A percentile compares a stretch with the other conserved stretches of the same genome.
Conservation (phyloP, 2,113 vertebrate species). For the Butorides virescens region DNA sequence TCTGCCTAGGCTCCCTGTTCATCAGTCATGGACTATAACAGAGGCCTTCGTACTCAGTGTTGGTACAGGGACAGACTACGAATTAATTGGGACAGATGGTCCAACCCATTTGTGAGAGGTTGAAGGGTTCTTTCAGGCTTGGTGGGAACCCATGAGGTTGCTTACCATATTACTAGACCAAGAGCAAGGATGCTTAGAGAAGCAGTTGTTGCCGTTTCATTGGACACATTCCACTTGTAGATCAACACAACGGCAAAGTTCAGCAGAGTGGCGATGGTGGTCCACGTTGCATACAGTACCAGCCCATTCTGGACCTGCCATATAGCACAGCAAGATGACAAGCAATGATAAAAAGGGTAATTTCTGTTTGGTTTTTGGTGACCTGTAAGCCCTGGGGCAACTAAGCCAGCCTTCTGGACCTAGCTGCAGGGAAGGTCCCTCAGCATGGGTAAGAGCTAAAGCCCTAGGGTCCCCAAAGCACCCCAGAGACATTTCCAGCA, state of each 20-base stretch:
- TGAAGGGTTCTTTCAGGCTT: neutral
- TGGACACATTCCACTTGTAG: constrained; percentile 65
- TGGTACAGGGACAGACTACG: neutral
- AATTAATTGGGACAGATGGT: neutral
- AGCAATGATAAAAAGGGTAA: neutral
- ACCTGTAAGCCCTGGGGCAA: rapidly evolving
- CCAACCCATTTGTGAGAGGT: neutral
- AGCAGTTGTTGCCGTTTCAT: constrained; percentile 66
- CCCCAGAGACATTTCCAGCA: neutral
- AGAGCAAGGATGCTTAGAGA: constrained; percentile 78
- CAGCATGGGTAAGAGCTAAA: neutral
- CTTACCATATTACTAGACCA: constrained; percentile 75
- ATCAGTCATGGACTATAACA: neutral
- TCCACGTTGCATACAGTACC: constrained; percentile 81
- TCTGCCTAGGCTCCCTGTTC: neutral
- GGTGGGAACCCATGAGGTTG: rapidly evolving
- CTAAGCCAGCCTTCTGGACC: neutral
- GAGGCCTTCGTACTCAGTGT: neutral
- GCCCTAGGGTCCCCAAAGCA: too few species aligned
- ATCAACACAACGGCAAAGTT: constrained; percentile 79
- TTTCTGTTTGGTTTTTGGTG: too few species aligned
- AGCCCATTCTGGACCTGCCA: constrained; percentile 85
- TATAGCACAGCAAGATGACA: neutral
- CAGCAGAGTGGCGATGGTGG: constrained; percentile 77
- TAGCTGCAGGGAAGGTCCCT: neutral